phyloP scores from a whole-genome alignment of 2,113 vertebrate genomes.

The Onychorhynchus coronatus region DNA sequence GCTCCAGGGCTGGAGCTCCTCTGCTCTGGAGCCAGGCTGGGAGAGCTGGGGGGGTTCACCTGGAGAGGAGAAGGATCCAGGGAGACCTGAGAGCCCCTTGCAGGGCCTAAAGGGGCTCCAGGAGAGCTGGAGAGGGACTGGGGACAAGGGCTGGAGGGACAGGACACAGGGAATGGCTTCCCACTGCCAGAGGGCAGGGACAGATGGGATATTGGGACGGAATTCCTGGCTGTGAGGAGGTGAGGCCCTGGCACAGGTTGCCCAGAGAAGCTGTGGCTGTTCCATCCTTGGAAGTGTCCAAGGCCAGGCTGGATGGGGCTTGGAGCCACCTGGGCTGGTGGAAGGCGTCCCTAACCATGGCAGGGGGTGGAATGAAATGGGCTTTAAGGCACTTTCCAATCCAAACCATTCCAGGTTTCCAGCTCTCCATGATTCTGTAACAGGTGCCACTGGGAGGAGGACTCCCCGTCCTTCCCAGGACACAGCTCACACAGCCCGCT shows the following conservation, averaged over 20 bases:
- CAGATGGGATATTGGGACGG: not conserved
- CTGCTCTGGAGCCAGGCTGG: not conserved
- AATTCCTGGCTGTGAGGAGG: not conserved
- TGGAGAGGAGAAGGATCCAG: not conserved
- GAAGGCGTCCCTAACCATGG: not conserved
- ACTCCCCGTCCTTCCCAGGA: not conserved
- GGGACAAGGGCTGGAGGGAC: not conserved
- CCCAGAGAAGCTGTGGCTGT: not conserved
- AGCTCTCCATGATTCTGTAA: not conserved
- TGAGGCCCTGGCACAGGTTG: not conserved
- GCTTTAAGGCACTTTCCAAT: not conserved
- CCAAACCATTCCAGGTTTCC: not conserved
- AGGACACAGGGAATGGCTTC: not conserved
- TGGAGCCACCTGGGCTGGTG: not conserved
- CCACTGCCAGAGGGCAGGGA: not conserved
- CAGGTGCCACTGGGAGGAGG: not conserved
- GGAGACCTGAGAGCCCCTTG: not conserved
- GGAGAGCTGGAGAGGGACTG: not conserved
- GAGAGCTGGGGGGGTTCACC: not conserved
- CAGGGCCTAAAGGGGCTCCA: not conserved
- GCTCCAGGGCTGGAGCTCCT: not conserved
- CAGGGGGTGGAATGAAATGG: not conserved
- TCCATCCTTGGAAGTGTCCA: not conserved
- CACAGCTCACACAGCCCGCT: not conserved
- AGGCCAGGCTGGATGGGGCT: not conserved